phyloP scores from a whole-genome alignment of 53 echinoderm and acorn worm genomes.

The Paracentrotus lividus region DNA sequence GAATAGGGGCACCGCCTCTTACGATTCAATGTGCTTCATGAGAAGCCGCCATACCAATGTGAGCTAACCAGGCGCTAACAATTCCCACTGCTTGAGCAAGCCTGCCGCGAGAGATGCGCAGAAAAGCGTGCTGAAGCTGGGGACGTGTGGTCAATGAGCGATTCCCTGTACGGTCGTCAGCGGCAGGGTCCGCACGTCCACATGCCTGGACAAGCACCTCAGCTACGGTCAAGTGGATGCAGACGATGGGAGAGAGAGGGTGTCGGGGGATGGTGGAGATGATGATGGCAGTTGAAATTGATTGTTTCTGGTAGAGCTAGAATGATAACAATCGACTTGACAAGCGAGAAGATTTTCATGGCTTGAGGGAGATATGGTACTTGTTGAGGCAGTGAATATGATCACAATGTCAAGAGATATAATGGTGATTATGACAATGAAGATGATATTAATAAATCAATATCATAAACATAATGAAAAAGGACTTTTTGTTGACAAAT shows the following conservation, averaged over 20 bases:
- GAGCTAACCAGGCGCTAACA: background rate
- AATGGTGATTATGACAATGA: background rate
- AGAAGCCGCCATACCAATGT: background rate
- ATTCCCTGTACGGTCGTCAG: background rate
- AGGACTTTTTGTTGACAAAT: background rate
- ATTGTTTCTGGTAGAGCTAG: constrained; percentile 8
- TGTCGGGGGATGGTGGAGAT: background rate
- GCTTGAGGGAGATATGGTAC: background rate
- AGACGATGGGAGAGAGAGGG: background rate
- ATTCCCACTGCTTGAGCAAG: background rate
- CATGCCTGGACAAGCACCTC: background rate
- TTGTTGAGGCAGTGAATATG: background rate
- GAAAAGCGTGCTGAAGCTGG: background rate
- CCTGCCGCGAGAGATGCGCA: background rate
- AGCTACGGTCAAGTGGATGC: background rate
- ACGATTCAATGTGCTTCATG: background rate
- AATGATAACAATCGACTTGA: background rate
- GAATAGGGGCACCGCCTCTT: background rate
- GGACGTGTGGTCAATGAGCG: constrained; percentile 36
- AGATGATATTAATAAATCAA: background rate
- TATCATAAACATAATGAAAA: background rate
- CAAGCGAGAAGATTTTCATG: background rate
- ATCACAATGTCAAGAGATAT: background rate
- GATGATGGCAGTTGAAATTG: constrained; percentile 26
- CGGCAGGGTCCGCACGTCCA: background rate